Conservation (phyloP, 2,113 vertebrate species). For the Lota lota region DNA sequence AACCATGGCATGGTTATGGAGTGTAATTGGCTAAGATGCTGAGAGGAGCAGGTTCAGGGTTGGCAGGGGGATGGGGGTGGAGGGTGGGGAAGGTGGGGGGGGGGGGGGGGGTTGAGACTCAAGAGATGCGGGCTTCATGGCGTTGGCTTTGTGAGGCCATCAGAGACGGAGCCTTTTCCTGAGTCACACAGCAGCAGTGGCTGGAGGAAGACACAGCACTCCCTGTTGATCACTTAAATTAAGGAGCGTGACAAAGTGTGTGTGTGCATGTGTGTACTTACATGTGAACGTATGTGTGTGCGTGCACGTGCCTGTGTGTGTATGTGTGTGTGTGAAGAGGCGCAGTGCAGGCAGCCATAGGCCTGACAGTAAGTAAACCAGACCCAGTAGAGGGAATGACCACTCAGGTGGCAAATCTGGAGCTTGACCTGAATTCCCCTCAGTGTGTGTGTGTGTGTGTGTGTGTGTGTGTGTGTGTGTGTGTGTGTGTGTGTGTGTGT, state of each 20-base stretch:
- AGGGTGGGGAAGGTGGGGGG: not conserved
- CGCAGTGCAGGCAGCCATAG: conserved; percentile 33
- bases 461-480: conserved; percentile 23
- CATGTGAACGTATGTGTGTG: conserved; percentile 22
- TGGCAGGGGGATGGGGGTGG: not conserved
- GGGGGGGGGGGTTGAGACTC: conserved; percentile 6
- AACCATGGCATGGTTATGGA: conserved; percentile 24
- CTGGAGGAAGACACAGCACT: too few species aligned
- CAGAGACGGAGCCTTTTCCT: too few species aligned
- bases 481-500: conserved; percentile 16
- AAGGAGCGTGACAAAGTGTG: not conserved
- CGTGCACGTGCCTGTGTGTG: conserved; percentile 17
- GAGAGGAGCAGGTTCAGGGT: conserved; percentile 19
- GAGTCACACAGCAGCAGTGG: too few species aligned
- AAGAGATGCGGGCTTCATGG: not conserved
- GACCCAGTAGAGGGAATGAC: conserved; percentile 59
- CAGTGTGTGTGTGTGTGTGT: conserved; percentile 14
- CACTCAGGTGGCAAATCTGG: conserved; percentile 70
- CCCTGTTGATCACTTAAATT: too few species aligned
- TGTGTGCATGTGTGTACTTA: conserved; percentile 4
- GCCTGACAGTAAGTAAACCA: conserved; percentile 60
- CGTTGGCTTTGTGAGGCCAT: too few species aligned
- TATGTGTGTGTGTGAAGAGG: conserved; percentile 24
- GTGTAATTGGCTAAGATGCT: conserved; percentile 39
- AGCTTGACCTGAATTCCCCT: conserved; percentile 60